Evolutionary conservation across 2,113 vertebrate species (phyloP), one percentile per base, ranked within the genome.

Genomic region (Anhinga rufa): DNA sequence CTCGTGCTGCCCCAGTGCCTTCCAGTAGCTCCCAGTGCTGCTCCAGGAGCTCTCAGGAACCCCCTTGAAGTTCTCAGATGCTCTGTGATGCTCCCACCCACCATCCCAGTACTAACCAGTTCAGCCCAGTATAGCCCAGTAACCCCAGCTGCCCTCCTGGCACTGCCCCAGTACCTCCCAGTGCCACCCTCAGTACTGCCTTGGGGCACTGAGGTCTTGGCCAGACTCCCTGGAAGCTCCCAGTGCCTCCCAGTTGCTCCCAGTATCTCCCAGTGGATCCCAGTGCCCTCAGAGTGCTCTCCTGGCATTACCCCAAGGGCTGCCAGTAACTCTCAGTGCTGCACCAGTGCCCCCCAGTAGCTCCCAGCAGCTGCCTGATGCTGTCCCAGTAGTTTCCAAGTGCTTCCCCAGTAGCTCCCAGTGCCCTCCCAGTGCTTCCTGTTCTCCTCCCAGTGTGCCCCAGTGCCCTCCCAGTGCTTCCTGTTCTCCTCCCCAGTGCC

Each of bases 271-370:
- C 24, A 48, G 55, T 52, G 4, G 6, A 3, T 7, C 48, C 72
- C 54, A 57, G 70, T 20, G 10, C 19, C 9, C 21, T 20, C 38
- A 51, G 32, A 58, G 72, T 46, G 55, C 55, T 22, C 54, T 55
- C 54, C 52, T 31, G 31, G 55, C 32, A 34, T 34, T 36, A 15
- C 15, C n/a, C 60, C 60, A 36, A 15, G 25, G n/a, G 9, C 15
- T 26, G 29, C 54, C 54, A 31, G 54, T 32, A 55, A 12, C 28
- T 16, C 38, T 51, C 55, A 58, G 54, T 46, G 17, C 28, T 55
- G 54, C 15, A 4, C 99, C 99, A 6, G 99, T 99, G 81, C 2
- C 16, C 14, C 17, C n/a, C 21, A 64, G 58, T 31, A 2, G 28
- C 16, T 54, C 52, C 52, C 52, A 54, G 52, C 31, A 54, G 16